phyloP scores from a whole-genome alignment of 1,140 invertebrate genomes.

The Nautilus pompilius region DNA sequence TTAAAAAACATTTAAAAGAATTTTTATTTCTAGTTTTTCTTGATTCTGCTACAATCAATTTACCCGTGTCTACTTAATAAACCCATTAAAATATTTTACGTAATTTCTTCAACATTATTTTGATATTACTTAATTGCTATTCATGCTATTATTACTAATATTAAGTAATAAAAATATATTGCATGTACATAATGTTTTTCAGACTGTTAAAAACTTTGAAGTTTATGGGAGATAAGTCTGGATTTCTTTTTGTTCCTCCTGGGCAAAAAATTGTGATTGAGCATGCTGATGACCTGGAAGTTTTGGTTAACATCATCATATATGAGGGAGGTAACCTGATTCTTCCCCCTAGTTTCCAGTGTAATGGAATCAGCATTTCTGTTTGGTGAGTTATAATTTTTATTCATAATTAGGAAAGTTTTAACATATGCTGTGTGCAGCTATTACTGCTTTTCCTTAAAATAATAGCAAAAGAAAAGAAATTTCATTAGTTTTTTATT shows the following conservation, averaged over 20 bases:
- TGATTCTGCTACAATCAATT: too few relatives aligned
- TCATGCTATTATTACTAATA: too few relatives aligned
- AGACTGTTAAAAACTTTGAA: conserved; percentile 18
- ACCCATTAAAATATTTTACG: too few relatives aligned
- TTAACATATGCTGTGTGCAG: background rate
- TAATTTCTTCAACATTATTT: too few relatives aligned
- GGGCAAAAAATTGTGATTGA: conserved; percentile 26
- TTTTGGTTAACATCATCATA: conserved; percentile 32
- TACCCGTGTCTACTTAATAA: too few relatives aligned
- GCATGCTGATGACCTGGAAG: conserved; percentile 31
- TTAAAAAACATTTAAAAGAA: too few relatives aligned
- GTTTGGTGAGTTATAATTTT: conserved; percentile 27
- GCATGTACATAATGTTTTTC: too few relatives aligned
- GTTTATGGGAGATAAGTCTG: conserved; percentile 31
- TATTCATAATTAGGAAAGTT: background rate
- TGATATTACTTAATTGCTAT: too few relatives aligned
- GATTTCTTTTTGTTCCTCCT: conserved; percentile 31
- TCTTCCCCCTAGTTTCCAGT: conserved; percentile 28
- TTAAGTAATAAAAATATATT: too few relatives aligned
- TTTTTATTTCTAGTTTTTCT: too few relatives aligned
- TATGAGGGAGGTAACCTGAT: conserved; percentile 33
- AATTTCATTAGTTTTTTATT: too few relatives aligned
- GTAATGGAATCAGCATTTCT: conserved; percentile 24
- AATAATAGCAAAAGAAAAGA: too few relatives aligned
- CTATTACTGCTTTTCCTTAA: background rate